Evolutionary conservation across 2,797 vertebrate genomes (phyloP).

Genomic region (Cuniculus paca): DNA sequence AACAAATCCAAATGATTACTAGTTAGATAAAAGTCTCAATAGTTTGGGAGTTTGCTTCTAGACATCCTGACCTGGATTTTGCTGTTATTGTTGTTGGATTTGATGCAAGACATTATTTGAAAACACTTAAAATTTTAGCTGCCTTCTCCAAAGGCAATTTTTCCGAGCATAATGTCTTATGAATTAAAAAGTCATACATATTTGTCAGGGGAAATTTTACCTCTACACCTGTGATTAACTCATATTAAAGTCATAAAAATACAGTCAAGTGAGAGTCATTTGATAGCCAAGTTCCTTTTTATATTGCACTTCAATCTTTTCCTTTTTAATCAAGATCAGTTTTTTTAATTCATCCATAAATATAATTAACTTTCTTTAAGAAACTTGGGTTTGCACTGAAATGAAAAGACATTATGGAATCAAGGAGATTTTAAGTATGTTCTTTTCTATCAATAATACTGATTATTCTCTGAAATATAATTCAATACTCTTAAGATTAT

Average conservation of each 20-base stretch:
- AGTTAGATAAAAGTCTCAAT: slow-evolving; percentile 14
- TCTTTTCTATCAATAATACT: slow-evolving; percentile 76
- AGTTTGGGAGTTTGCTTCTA: background rate
- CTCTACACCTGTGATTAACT: slow-evolving; percentile 58
- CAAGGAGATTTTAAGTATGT: slow-evolving; percentile 44
- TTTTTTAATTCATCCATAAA: slow-evolving; percentile 30
- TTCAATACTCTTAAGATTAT: slow-evolving; percentile 70
- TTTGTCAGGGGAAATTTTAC: slow-evolving; percentile 66
- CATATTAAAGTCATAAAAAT: slow-evolving; percentile 65
- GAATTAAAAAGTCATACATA: slow-evolving; percentile 52
- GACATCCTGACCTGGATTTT: background rate
- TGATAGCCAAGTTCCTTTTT: slow-evolving; percentile 54
- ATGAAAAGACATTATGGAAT: slow-evolving; percentile 58
- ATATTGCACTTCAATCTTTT: slow-evolving; percentile 48
- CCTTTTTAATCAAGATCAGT: slow-evolving; percentile 47
- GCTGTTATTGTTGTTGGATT: background rate
- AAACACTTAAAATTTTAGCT: slow-evolving; percentile 57
- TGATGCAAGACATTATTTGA: slow-evolving; percentile 12
- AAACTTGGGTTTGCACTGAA: slow-evolving; percentile 15
- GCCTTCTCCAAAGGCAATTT: slow-evolving; percentile 46
- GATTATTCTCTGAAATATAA: slow-evolving; percentile 78
- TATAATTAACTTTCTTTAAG: slow-evolving; percentile 3
- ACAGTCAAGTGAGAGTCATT: slow-evolving; percentile 48
- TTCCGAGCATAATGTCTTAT: slow-evolving; percentile 24
- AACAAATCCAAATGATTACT: slow-evolving; percentile 57